Evolutionary conservation across 2,888 invertebrate species (phyloP), one percentile per base, ranked within the genome.

Genomic region (Rhingia campestris): DNA sequence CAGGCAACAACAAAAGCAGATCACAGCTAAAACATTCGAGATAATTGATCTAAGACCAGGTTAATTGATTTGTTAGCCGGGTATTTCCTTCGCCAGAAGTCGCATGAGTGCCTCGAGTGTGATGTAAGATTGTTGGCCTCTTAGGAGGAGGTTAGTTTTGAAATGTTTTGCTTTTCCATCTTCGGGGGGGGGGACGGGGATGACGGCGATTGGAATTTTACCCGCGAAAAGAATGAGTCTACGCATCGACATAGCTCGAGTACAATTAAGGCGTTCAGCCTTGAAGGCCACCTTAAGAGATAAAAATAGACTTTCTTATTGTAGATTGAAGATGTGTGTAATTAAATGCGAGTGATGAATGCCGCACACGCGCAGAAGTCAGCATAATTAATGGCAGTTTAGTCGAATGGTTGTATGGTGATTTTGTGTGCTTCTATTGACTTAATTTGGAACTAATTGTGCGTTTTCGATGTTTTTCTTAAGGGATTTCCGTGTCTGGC

Each of bases 51-150:
- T 58, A 47, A 39, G 67, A 37, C 70, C 61, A 59, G 70, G 61
- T 79, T 82, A 82, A 82, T 82, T 82, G 82, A 82, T 79, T 82
- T 77, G 61, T 63, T 72, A 77, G 67, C 61, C 43, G 67, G 77
- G 77, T 22, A 82, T 77, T 77, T 53, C 66, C 56, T 63, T 33
- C 30, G 37, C 10, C 5, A 37, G 45, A 45, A 6, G 41, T 9
- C 43, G 14, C 9, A 41, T 12, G 33, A n/a, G 45, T 22, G 7
- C 12, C 39, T 67, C 39, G 51, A 59, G 59, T 63, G 41, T 67
- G 49, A 54, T 69, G 61, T 51, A 69, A 81, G 81, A 81, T 70
- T 69, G 58, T 81, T 63, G 63, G 76, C 56, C 81, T 69, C 45
- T 81, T 30, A 14, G 69, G 32, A 51, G 66, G 61, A 54, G 54